Percentiles rank a stretch among this genome's conserved stretches.
These are phyloP conservation scores for Melitaea cinxia DNA, from an alignment of 1,140 invertebrate genomes.

Conservation along the genomic window DNA sequence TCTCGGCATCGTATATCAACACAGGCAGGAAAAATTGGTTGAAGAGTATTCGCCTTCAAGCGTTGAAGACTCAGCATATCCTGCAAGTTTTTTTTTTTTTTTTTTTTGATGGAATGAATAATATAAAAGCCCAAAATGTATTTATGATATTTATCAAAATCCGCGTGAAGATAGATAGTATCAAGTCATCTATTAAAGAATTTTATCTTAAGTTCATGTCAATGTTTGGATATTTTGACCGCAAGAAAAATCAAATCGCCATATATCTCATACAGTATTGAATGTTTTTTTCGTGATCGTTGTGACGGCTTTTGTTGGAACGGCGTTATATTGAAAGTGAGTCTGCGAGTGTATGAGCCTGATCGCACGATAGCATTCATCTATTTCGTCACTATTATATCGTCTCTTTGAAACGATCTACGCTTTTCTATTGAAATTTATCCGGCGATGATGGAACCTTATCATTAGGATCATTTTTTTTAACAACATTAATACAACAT, in stretches of 20 bases:
- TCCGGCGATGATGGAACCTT: conserved; percentile 40
- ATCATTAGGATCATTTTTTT: conserved; percentile 23
- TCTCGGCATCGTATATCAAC: too few species aligned
- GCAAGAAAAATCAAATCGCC: conserved; percentile 36
- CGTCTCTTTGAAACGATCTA: conserved; percentile 38
- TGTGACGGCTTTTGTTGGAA: conserved; percentile 24
- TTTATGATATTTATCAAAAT: conserved; percentile 19
- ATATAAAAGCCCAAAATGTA: neutral
- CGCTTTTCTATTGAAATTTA: conserved; percentile 48
- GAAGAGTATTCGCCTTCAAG: too few species aligned
- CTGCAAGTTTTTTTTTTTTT: too few species aligned
- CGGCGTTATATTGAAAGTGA: conserved; percentile 30
- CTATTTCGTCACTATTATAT: conserved; percentile 59
- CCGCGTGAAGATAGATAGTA: conserved; percentile 23
- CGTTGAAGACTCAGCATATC: too few species aligned
- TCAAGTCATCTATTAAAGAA: conserved; percentile 24
- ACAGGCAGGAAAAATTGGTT: too few species aligned
- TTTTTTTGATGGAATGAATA: too few species aligned
- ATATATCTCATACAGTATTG: neutral
- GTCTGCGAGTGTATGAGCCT: conserved; percentile 26
- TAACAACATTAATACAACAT: neutral
- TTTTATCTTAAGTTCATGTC: conserved; percentile 14
- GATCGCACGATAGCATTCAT: conserved; percentile 64
- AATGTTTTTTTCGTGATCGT: conserved; percentile 1
- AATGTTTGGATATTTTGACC: conserved; percentile 59